Evolutionary conservation across 1,140 invertebrate species (phyloP).

Genomic region (Triops cancriformis): DNA sequence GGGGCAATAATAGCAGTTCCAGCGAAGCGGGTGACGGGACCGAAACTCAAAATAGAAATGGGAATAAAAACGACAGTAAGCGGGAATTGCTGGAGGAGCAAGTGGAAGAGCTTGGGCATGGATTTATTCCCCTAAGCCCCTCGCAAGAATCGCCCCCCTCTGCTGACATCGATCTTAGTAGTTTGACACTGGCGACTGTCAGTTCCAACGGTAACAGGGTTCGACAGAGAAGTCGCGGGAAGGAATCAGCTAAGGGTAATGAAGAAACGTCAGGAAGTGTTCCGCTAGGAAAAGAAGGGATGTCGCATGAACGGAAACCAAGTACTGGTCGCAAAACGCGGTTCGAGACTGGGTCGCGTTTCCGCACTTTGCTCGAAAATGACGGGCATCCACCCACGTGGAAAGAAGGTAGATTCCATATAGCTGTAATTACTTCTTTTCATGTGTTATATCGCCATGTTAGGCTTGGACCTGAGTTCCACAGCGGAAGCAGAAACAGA

Average conservation of each 20-base stretch:
- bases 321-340: neutral
- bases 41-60: conserved; percentile 24
- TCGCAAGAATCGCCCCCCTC: neutral
- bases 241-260: neutral
- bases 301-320: neutral
- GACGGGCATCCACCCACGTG: neutral
- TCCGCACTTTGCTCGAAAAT: neutral
- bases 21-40: conserved; percentile 33
- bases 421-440: neutral
- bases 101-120: neutral
- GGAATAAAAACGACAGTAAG: conserved; percentile 16
- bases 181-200: neutral
- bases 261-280: neutral
- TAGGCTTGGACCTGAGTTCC: conserved; percentile 29
- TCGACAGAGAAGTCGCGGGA: neutral
- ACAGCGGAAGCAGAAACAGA: conserved; percentile 29
- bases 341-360: conserved; percentile 20
- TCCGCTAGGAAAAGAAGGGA: neutral
- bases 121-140: neutral
- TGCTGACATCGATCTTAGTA: too few relatives aligned
- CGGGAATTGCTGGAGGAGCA: neutral
- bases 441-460: too few relatives aligned
- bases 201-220: neutral
- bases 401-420: conserved; percentile 18
- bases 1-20: conserved; percentile 47